phyloP scores from a whole-genome alignment of 2,888 invertebrate species.

The Drosophila greeni region DNA sequence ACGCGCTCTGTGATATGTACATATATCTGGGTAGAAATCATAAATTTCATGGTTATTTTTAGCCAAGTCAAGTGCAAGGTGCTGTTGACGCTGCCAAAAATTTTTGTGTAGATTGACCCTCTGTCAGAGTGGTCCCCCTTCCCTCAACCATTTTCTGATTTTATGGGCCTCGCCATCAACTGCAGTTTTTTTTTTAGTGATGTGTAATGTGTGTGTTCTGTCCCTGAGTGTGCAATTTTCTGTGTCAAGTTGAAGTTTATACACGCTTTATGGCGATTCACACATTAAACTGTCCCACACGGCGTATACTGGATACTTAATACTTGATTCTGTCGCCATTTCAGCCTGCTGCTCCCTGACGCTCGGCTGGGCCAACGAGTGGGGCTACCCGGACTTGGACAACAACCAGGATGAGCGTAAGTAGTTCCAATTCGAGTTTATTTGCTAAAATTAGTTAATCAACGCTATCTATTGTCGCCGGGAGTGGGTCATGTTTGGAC shows the following conservation, averaged over 20 bases:
- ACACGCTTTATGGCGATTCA: conserved; percentile 13
- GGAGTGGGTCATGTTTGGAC: conserved; percentile 49
- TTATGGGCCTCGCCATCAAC: conserved; percentile 27
- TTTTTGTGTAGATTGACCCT: conserved; percentile 39
- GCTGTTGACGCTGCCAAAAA: conserved; percentile 58
- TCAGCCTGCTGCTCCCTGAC: conserved; percentile 58
- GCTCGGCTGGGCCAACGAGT: conserved; percentile 55
- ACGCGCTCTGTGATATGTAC: conserved; percentile 1
- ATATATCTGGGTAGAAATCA: conserved; percentile 43
- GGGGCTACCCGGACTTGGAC: conserved; percentile 76
- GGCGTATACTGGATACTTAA: conserved; percentile 44
- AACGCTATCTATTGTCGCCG: conserved; percentile 41
- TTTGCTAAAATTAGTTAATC: conserved; percentile 68
- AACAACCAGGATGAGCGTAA: conserved; percentile 72
- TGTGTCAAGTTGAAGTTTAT: conserved; percentile 58
- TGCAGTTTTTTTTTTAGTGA: conserved; percentile 29
- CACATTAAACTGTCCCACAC: conserved; percentile 23
- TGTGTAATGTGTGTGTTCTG: conserved; percentile 1
- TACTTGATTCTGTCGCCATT: conserved; percentile 11
- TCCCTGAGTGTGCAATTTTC: conserved; percentile 32
- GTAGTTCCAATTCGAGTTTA: conserved; percentile 54
- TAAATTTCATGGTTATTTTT: conserved; percentile 65
- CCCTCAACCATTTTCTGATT: conserved; percentile 4
- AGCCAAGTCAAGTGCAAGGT: conserved; percentile 70
- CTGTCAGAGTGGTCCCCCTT: conserved; percentile 6